Evolutionary conservation across 2,797 vertebrate species (phyloP), one percentile per base, ranked within the genome.

Genomic region (Coccyzus lansbergi): DNA sequence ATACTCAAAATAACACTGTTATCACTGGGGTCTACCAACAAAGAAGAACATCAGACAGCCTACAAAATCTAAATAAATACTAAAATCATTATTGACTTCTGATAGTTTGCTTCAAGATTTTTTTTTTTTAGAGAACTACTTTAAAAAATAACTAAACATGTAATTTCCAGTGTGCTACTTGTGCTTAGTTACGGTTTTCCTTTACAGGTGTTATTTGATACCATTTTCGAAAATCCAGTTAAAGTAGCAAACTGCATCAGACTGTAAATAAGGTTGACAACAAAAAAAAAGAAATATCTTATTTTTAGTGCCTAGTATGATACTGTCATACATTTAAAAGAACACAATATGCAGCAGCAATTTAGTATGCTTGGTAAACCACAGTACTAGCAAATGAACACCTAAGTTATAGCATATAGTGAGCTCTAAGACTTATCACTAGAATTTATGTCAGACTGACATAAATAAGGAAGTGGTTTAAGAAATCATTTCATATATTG

Each of bases 301-400:
- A 94, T 95, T 93, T 98, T 95, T 97, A 97, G 92, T 96, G 87
- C 95, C 96, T 97, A 97, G 86, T 91, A 92, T 96, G 96, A 91
- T 97, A 96, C 94, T 96, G 55, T 95, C 83, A 52, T 96, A 97
- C 81, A 96, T 96, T 94, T 95, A 91, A 97, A 97, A 97, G 95
- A 97, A 97, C 96, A 98, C 94, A 91, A 63, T 93, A 97, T 78
- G 93, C 94, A 98, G 97, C 95, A 97, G 97, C 95, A 4, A 93
- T 95, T 96, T 84, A 91, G 91, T 96, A 96, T 94, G 95, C 95
- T 95, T 93, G 68, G 96, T 95, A 97, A 98, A 98, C 95, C 95
- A 97, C 95, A 93, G 95, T 97, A 96, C 97, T 96, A 97, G 97
- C 92, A 97, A 97, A 98, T 82, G 91, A 98, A 97, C 96, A 96